phyloP scores from a whole-genome alignment of 2,797 vertebrate species.

The Molossus molossus region DNA sequence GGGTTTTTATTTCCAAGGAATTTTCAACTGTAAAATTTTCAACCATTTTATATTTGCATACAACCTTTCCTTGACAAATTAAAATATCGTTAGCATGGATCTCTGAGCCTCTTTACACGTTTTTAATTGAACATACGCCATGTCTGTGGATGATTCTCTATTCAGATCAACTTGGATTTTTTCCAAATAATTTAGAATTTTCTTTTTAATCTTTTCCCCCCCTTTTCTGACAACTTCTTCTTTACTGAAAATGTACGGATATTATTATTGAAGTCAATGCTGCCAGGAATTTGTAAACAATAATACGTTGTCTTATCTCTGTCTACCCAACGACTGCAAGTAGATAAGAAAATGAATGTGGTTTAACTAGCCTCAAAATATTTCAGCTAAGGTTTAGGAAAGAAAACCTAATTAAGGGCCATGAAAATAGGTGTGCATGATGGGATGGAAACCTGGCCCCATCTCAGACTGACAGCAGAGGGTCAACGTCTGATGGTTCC shows the following conservation, averaged over 20 bases:
- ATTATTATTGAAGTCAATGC: conserved; percentile 40
- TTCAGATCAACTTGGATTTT: conserved; percentile 4
- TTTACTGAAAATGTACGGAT: conserved; percentile 42
- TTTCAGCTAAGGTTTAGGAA: background rate
- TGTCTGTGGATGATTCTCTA: background rate
- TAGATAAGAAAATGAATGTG: conserved; percentile 43
- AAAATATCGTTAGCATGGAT: background rate
- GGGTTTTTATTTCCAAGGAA: conserved; percentile 26
- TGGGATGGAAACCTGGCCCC: background rate
- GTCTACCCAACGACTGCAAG: conserved; percentile 28
- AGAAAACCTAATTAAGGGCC: conserved; percentile 59
- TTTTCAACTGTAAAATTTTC: background rate
- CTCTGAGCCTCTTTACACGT: background rate
- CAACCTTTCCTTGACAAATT: background rate
- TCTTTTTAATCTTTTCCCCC: background rate
- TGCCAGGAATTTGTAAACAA: background rate
- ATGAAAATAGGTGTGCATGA: background rate
- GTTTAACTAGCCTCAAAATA: background rate
- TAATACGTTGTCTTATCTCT: conserved; percentile 30
- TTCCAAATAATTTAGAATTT: background rate
- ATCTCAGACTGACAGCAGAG: background rate
- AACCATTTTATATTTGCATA: background rate
- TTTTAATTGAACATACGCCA: background rate
- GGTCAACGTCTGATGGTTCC: conserved; percentile 11
- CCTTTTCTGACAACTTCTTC: background rate